A percentile compares a stretch with the other conserved stretches of the same genome.
phyloP scores from a whole-genome alignment of 2,888 invertebrate species.

The Formica aserva region DNA sequence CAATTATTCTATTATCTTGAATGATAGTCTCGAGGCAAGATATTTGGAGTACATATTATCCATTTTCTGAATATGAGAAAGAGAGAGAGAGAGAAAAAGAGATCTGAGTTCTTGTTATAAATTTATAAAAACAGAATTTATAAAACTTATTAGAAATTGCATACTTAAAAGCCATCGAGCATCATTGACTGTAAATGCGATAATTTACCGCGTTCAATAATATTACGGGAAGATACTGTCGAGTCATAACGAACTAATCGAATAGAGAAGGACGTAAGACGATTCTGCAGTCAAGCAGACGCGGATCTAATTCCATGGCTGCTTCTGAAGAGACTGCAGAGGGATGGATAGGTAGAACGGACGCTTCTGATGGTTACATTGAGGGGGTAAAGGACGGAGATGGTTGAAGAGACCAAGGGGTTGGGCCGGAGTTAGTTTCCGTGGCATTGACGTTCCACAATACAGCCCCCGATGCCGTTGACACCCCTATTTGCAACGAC shows the following conservation, averaged over 20 bases:
- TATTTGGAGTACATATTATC: neutral
- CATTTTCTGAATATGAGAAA: neutral
- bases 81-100: neutral
- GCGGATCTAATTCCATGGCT: conserved; percentile 63
- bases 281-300: conserved; percentile 69
- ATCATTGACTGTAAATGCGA: neutral
- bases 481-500: conserved; percentile 81
- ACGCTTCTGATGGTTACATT: conserved; percentile 12
- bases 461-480: conserved; percentile 83
- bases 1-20: neutral
- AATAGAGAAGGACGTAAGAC: conserved; percentile 70
- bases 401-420: conserved; percentile 61
- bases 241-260: conserved; percentile 58
- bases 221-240: neutral
- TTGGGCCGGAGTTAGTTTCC: conserved; percentile 83
- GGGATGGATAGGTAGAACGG: conserved; percentile 22
- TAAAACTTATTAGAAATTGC: neutral
- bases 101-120: neutral
- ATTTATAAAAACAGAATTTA: neutral
- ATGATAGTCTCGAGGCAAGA: neutral
- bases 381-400: conserved; percentile 58
- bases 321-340: conserved; percentile 33
- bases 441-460: conserved; percentile 84
- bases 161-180: neutral
- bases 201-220: conserved; percentile 9